These are phyloP conservation scores for Ataeniobius toweri DNA, from an alignment of 2,797 vertebrate species.

Conservation along the genomic window DNA sequence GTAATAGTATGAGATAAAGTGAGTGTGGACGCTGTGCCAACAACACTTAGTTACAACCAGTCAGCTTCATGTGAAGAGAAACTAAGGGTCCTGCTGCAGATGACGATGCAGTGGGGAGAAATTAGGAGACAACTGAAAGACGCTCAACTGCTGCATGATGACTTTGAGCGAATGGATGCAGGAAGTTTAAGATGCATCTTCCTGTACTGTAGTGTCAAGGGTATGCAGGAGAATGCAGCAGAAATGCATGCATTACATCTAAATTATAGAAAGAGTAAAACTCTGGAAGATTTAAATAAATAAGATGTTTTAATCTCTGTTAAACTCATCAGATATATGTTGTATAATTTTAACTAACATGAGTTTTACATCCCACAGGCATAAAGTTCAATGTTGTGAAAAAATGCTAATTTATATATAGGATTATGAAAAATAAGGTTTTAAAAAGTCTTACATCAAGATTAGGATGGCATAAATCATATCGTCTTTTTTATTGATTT, in stretches of 20 bases:
- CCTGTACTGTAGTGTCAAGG: conserved; percentile 23
- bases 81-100: conserved; percentile 30
- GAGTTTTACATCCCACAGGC: neutral
- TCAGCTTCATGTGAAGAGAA: conserved; percentile 62
- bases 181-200: conserved; percentile 33
- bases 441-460: neutral
- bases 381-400: neutral
- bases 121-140: conserved; percentile 48
- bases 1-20: conserved; percentile 10
- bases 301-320: neutral
- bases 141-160: conserved; percentile 36
- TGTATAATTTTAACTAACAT: neutral
- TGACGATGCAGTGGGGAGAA: conserved; percentile 33
- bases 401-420: neutral
- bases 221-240: conserved; percentile 43
- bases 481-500: neutral
- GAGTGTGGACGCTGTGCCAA: conserved; percentile 40
- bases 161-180: conserved; percentile 39
- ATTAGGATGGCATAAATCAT: neutral
- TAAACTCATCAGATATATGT: neutral
- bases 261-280: neutral
- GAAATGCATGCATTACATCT: neutral
- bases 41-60: conserved; percentile 40
- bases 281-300: neutral
- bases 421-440: neutral